Evolutionary conservation across 2,888 invertebrate species (phyloP).

Genomic region (Stenodema calcarata): DNA sequence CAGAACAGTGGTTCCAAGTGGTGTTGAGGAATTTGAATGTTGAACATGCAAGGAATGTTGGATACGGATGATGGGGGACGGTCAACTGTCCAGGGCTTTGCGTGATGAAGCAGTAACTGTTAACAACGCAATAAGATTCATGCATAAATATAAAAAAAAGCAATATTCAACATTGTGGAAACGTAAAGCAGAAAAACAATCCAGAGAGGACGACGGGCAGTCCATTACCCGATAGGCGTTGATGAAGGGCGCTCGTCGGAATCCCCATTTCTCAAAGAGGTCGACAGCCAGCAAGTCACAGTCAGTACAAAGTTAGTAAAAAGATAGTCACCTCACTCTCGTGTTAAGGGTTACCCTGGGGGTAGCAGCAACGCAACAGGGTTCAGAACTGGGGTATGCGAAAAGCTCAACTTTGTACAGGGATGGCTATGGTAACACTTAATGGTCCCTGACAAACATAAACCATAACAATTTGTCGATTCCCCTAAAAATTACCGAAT

Average conservation of each 20-base stretch:
- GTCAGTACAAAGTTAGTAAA: background rate
- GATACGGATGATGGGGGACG: no score
- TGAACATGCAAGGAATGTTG: no score
- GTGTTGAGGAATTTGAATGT: no score
- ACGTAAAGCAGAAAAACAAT: background rate
- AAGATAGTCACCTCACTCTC: background rate
- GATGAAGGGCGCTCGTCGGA: background rate
- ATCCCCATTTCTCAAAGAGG: background rate
- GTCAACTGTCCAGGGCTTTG: no score
- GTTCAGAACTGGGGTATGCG: background rate
- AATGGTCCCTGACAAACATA: background rate
- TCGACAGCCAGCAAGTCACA: background rate
- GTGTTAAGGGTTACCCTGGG: background rate
- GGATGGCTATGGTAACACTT: background rate
- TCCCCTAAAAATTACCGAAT: no score
- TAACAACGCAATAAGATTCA: no score
- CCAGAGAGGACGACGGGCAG: background rate
- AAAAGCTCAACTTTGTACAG: background rate
- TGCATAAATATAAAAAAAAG: background rate
- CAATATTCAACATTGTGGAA: background rate
- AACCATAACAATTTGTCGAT: no score
- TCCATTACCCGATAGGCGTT: background rate
- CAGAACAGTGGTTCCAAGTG: no score
- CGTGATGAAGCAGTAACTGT: no score
- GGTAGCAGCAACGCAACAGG: background rate